Evolutionary conservation across 2,888 invertebrate species (phyloP).

Genomic region (Mystacides longicornis): DNA sequence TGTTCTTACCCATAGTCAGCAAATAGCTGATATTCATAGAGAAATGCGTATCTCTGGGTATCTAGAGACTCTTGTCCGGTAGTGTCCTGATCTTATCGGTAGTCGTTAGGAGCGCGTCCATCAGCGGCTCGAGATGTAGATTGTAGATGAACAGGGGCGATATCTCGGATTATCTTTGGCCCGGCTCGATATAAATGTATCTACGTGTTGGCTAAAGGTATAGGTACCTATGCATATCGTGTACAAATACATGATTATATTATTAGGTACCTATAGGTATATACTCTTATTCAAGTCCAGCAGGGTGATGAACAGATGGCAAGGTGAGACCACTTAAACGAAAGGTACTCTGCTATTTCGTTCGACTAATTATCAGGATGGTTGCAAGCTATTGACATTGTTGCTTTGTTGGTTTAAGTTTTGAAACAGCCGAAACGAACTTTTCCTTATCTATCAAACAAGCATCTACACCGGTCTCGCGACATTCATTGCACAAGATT

Average conservation of each 20-base stretch:
- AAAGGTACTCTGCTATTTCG: no score
- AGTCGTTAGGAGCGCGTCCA: conserved; percentile 26
- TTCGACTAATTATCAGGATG: not conserved
- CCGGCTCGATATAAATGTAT: conserved; percentile 7
- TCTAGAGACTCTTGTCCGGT: conserved; percentile 15
- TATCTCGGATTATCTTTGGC: conserved; percentile 24
- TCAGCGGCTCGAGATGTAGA: conserved; percentile 23
- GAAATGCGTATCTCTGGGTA: no score
- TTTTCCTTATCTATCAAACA: no score
- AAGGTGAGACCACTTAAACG: not conserved
- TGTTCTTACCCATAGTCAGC: no score
- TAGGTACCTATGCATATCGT: not conserved
- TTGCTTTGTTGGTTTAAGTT: no score
- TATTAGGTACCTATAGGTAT: no score
- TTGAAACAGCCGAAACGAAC: no score
- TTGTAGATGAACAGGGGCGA: conserved; percentile 21
- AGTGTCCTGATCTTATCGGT: conserved; percentile 24
- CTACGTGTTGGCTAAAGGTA: not conserved
- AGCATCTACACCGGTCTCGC: no score
- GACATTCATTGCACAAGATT: no score
- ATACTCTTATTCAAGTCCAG: no score
- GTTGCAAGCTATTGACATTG: no score
- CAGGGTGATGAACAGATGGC: not conserved
- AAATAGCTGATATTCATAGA: no score
- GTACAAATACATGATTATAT: not conserved